Percentiles rank a stretch among this genome's conserved stretches.
These are phyloP conservation scores for Myathropa florea DNA, from an alignment of 2,888 invertebrate species.

Conservation along the genomic window DNA sequence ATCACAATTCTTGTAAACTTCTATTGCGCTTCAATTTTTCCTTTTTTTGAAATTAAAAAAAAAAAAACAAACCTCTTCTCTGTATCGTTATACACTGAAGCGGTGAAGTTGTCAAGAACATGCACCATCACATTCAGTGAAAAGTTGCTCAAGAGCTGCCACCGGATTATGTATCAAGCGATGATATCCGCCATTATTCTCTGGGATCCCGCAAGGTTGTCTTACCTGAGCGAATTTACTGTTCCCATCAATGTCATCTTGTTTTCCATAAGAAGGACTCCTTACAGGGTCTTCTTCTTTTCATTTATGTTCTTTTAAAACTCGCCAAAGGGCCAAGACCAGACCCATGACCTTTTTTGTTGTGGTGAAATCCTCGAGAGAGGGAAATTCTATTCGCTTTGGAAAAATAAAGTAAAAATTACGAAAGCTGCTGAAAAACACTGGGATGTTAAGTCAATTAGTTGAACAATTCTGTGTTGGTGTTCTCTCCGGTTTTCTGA, in stretches of 20 bases:
- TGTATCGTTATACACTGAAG: neutral
- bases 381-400: neutral
- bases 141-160: neutral
- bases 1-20: neutral
- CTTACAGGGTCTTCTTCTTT: neutral
- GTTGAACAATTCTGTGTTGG: slow-evolving; percentile 3
- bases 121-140: neutral
- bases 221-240: neutral
- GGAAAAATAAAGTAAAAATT: neutral
- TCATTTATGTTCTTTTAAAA: neutral
- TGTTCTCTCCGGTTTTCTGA: slow-evolving; percentile 1
- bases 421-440: neutral
- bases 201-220: neutral
- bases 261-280: neutral
- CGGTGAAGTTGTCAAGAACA: neutral
- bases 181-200: neutral
- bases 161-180: neutral
- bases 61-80: neutral
- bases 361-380: neutral
- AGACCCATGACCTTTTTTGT: slow-evolving; percentile 14
- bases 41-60: neutral
- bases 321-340: neutral
- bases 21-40: neutral
- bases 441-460: slow-evolving; percentile 36
- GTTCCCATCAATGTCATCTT: slow-evolving; percentile 4